Percentiles rank a stretch among this genome's conserved stretches.
phyloP scores from a whole-genome alignment of 2,888 invertebrate genomes.

The Molorchus minor region DNA sequence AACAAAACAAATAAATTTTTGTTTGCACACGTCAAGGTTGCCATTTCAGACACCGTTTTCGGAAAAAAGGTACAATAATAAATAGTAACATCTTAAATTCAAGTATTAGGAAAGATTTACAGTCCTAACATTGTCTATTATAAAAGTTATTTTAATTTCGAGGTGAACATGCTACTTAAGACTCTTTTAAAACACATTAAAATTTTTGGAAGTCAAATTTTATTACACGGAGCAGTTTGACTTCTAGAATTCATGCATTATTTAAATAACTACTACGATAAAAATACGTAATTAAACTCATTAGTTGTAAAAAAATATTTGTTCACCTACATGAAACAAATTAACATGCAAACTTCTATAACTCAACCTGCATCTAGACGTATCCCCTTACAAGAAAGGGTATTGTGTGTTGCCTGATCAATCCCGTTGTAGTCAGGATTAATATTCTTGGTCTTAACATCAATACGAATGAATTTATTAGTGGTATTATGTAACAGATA shows the following conservation, averaged over 20 bases:
- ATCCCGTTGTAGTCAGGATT: no score
- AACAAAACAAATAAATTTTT: background rate
- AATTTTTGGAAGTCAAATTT: background rate
- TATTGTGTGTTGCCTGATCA: constrained; percentile 2
- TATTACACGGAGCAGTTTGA: background rate
- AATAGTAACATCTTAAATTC: constrained; percentile 1
- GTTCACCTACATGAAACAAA: no score
- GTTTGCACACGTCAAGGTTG: background rate
- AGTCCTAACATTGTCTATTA: background rate
- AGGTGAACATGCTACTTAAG: background rate
- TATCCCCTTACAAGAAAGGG: background rate
- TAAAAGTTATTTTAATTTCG: background rate
- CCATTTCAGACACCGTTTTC: background rate
- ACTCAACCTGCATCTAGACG: background rate
- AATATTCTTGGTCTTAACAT: no score
- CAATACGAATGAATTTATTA: no score
- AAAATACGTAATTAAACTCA: no score
- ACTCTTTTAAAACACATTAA: background rate
- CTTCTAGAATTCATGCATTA: background rate
- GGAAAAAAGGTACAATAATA: background rate
- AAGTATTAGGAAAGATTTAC: background rate
- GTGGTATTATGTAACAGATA: background rate
- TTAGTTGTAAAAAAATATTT: no score
- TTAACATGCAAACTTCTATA: background rate
- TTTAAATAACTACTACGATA: no score